Base-by-base conservation (phyloP, 2,797 vertebrate species). In the Pseudochromis fuscus region DNA sequence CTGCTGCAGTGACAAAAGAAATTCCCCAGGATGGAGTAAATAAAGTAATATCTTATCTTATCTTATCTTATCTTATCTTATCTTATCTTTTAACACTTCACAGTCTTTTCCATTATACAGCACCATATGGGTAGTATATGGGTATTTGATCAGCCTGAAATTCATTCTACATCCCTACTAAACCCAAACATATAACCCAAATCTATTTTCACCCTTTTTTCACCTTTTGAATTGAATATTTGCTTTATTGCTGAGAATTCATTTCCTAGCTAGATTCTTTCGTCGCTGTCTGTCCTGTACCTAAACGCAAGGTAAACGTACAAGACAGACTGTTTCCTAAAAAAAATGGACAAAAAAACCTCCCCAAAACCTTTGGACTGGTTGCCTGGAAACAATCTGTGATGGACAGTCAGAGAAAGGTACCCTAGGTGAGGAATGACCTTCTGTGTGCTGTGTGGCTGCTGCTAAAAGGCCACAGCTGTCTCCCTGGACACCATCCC, bases 351-450 rank as follows among this genome's bases (percentile, higher is more conserved):
- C 24, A 52, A 79, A 56, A 16, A 55, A 67, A n/a, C n/a, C n/a
- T n/a, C n/a, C n/a, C n/a, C n/a, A n/a, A 67, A 67, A 69, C 64
- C 71, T 77, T 72, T 49, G 37, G 65, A 75, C 19, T 10, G 19
- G 83, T 92, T 93, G 88, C 91, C 82, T 86, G 73, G 91, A 82
- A 90, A 94, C 92, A 82, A 69, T 89, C 81, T 80, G 48, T 92
- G 88, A 93, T 37, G 63, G 91, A 90, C 90, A 88, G 80, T 63
- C 25, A 35, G 23, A 77, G 82, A 77, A 88, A 89, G 76, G 79
- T 88, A 88, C 87, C 89, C 79, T 81, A 78, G 87, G 92, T 92
- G 80, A 90, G 76, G 81, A 86, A 88, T 93, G 93, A 94, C 93
- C 93, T 93, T 94, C 91, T 90, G 87, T 87, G 73, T 84, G 79